Evolutionary conservation across 2,888 invertebrate genomes (phyloP).

Genomic region (Zygaena filipendulae): DNA sequence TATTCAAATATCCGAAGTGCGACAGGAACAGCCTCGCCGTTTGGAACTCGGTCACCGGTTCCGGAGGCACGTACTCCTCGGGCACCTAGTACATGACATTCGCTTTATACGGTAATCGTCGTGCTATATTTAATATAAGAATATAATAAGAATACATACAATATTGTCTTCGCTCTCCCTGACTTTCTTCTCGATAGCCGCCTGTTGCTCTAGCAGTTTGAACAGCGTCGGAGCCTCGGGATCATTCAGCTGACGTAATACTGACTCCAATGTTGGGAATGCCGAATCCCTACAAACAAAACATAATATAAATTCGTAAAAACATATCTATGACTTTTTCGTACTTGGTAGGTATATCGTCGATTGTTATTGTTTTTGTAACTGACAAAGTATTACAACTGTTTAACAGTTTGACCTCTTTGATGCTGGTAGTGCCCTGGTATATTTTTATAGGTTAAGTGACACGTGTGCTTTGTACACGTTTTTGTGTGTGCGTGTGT

Average conservation of each 20-base stretch:
- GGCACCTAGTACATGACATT: conserved; percentile 60
- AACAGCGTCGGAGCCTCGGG: conserved; percentile 73
- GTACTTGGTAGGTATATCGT: too few relatives aligned
- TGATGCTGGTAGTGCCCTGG: too few relatives aligned
- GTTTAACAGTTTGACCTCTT: too few relatives aligned
- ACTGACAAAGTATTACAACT: too few relatives aligned
- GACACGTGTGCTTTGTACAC: too few relatives aligned
- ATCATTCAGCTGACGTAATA: conserved; percentile 72
- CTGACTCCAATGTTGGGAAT: conserved; percentile 87
- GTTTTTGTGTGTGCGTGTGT: not conserved
- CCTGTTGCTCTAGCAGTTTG: conserved; percentile 78
- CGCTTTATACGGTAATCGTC: too few relatives aligned
- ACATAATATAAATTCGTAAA: not conserved
- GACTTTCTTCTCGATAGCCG: conserved; percentile 65
- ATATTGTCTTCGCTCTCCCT: conserved; percentile 50
- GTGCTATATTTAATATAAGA: conserved; percentile 25
- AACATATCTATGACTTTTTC: not conserved
- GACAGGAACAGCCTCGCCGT: conserved; percentile 94
- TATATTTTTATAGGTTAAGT: too few relatives aligned
- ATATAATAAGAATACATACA: conserved; percentile 24
- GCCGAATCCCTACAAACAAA: conserved; percentile 85
- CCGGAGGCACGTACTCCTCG: conserved; percentile 81
- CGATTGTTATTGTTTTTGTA: too few relatives aligned
- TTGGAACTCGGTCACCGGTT: conserved; percentile 92
- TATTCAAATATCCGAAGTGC: conserved; percentile 91